Base-by-base conservation (phyloP, 2,113 vertebrate genomes). In the Muntiacus muntjak region DNA sequence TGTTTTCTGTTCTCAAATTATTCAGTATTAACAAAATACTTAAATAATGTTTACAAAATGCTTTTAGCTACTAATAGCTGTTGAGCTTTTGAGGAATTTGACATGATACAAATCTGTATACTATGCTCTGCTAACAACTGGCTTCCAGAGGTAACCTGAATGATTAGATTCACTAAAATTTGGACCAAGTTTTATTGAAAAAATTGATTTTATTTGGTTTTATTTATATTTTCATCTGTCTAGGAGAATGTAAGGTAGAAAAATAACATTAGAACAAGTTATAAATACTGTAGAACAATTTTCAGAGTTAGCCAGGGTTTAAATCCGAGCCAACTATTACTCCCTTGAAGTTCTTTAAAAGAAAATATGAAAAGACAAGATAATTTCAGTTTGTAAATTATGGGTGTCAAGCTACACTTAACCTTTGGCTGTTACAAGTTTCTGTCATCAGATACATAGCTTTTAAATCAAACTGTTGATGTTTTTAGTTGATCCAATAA, bases 301-400 rank as follows among this genome's bases (percentile, higher is more conserved):
- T 86, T 87, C 14, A 96, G 45, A 95, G 57, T 84, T 4, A 3
- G 8, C 36, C 17, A 95, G 54, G 1, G n/a, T 52, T 87, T 64
- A 97, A 91, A 87, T 71, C 71, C 14, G 97, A 95, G 96, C 13
- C 54, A 96, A 76, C 6, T 87, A 89, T 50, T 96, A 71, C 93
- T 91, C 50, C 95, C n/a, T 28, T 91, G 81, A 86, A 71, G 7
- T 88, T 98, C 96, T 97, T 67, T 45, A 93, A 97, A 94, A 95
- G 78, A 45, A 90, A 98, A 97, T 47, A 54, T 87, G 96, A 97
- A 26, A 84, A 94, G 93, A 97, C 96, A 98, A 97, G 89, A 87
- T 98, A 97, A 97, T 94, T 98, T 97, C 25, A 91, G 92, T 58
- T 92, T 86, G 86, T 96, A 97, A 98, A 98, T 98, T 96, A 96